phyloP scores from a whole-genome alignment of 2,113 vertebrate genomes.

The Rattus rattus region DNA sequence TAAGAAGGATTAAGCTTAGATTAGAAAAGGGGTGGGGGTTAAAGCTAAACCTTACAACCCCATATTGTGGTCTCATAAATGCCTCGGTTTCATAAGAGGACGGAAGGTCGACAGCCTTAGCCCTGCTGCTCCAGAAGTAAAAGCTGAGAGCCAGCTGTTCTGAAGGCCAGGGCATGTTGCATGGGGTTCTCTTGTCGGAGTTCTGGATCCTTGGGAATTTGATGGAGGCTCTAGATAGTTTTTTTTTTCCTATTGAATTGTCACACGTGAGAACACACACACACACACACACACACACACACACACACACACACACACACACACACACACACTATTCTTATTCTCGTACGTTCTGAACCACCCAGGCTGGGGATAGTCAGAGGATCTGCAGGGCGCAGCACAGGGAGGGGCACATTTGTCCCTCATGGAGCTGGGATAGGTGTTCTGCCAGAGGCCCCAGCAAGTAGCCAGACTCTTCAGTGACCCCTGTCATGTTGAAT shows the following conservation, averaged over 20 bases:
- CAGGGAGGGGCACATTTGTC: background rate
- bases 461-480: background rate
- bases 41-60: background rate
- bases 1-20: conserved; percentile 82
- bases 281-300: no score
- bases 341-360: background rate
- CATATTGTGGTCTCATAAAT: conserved; percentile 75
- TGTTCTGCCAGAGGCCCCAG: background rate
- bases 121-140: conserved; percentile 67
- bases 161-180: background rate
- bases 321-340: background rate
- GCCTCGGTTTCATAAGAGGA: conserved; percentile 70
- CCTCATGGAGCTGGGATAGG: background rate
- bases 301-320: background rate
- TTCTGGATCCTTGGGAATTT: background rate
- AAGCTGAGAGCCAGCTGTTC: conserved; percentile 40
- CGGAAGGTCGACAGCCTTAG: conserved; percentile 67
- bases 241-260: conserved; percentile 35
- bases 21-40: conserved; percentile 71
- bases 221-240: background rate
- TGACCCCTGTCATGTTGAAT: background rate
- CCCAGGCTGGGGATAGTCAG: background rate
- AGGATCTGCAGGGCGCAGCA: background rate
- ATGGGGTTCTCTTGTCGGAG: background rate
- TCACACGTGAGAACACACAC: background rate